Evolutionary conservation across 2,888 invertebrate genomes (phyloP), one percentile per base, ranked within the genome.

Genomic region (Eurois occulta): DNA sequence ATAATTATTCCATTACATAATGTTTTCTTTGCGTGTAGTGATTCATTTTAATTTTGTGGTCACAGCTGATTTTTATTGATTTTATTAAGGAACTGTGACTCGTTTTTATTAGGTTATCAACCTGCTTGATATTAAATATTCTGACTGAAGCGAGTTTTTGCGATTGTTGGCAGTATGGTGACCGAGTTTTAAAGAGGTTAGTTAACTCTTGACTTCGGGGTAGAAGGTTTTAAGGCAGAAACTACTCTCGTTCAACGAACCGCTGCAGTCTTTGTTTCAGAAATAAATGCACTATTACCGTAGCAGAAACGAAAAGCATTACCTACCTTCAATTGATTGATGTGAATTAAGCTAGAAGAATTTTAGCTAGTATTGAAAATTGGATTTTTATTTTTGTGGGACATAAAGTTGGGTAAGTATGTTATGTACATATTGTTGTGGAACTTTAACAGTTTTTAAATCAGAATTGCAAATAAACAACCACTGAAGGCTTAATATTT

Each of bases 1-100:
- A 87, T 87, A 87, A 86, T 83, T 35, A 58, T 24, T 43, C 84
- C 32, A 48, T 86, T 71, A 71, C 80, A 70, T 72, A 66, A 75
- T 55, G 38, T 64, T 71, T 70, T 67, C 32, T 58, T 55, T 35
- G 48, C 16, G 41, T 16, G 11, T 43, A 24, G 48, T 78, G 72
- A 67, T 73, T 75, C 21, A 65, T 71, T 78, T 21, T 55, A 43
- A 74, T 72, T 68, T 77, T 69, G 62, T 58, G 38, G 69, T 66
- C 46, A 24, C 52, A 60, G 64, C 48, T 66, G 69, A 43, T 77
- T 76, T 85, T 82, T 66, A 75, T 69, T 60, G 62, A 83, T 60
- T 35, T 35, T 65, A 46, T 66, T 72, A 75, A 72, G 64, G 65
- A 55, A 52, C 21, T 55, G 43, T 62, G 16, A 48, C 21, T 48